Evolutionary conservation across 2,113 vertebrate species (phyloP).

Genomic region (Blennius ocellaris): DNA sequence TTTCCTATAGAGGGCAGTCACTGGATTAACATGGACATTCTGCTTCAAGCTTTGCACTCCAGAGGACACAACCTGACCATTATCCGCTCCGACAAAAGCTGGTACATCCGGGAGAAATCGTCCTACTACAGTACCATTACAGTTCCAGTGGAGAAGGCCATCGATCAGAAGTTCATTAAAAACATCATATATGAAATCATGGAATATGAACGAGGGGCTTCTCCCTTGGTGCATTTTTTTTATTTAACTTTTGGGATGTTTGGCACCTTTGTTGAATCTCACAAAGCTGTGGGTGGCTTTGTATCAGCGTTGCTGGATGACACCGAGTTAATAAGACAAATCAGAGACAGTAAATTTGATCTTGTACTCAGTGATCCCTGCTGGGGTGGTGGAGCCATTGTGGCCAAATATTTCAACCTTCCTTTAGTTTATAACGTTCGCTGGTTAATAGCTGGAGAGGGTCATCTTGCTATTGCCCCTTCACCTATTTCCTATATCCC

Average conservation of each 20-base stretch:
- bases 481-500: slow-evolving; percentile 77
- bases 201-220: slow-evolving; percentile 33
- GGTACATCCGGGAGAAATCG: slow-evolving; percentile 58
- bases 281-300: slow-evolving; percentile 2
- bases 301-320: slow-evolving; percentile 49
- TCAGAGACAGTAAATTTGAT: slow-evolving; percentile 41
- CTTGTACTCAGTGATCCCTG: slow-evolving; percentile 73
- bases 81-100: slow-evolving; percentile 45
- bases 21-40: slow-evolving; percentile 74
- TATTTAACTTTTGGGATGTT: slow-evolving; percentile 22
- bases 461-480: slow-evolving; percentile 67
- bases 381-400: slow-evolving; percentile 55
- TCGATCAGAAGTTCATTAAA: slow-evolving; percentile 10
- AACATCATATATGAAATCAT: fast-evolving
- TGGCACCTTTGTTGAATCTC: background rate
- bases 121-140: slow-evolving; percentile 47
- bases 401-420: slow-evolving; percentile 75
- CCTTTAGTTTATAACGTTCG: slow-evolving; percentile 75
- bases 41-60: slow-evolving; percentile 54
- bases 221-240: slow-evolving; percentile 21
- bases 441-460: slow-evolving; percentile 65
- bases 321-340: slow-evolving; percentile 20
- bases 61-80: slow-evolving; percentile 65
- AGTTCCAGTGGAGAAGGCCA: slow-evolving; percentile 34
- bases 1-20: slow-evolving; percentile 69